A percentile compares a stretch with the other conserved stretches of the same genome.
These are phyloP conservation scores for Paratrypauchen microcephalus DNA, from an alignment of 2,797 vertebrate genomes.

Conservation along the genomic window DNA sequence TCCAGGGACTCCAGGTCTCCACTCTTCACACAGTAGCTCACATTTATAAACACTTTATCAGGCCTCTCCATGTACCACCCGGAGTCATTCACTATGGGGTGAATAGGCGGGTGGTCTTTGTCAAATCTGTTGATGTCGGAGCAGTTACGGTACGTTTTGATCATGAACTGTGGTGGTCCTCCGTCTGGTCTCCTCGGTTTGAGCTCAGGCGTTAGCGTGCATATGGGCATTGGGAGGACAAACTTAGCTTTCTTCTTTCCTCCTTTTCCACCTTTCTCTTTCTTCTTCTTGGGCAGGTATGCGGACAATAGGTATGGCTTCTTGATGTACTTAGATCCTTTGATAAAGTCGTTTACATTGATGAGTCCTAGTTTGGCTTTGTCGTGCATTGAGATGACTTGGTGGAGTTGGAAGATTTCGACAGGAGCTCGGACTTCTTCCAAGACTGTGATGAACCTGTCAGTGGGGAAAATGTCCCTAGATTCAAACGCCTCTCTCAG, in stretches of 20 bases:
- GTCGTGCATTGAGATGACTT: slow-evolving; percentile 75
- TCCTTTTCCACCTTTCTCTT: slow-evolving; percentile 74
- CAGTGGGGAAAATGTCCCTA: slow-evolving; percentile 58
- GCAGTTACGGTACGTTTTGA: slow-evolving; percentile 75
- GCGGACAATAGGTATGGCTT: slow-evolving; percentile 82
- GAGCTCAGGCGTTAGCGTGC: slow-evolving; percentile 66
- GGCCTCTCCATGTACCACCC: slow-evolving; percentile 86
- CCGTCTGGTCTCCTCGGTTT: slow-evolving; percentile 72
- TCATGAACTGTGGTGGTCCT: slow-evolving; percentile 82
- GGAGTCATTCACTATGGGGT: slow-evolving; percentile 88
- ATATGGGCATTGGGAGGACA: slow-evolving; percentile 82
- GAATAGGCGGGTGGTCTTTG: slow-evolving; percentile 74
- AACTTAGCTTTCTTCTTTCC: slow-evolving; percentile 69
- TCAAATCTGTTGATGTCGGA: slow-evolving; percentile 74
- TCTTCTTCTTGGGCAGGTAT: slow-evolving; percentile 81
- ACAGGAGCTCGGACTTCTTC: slow-evolving; percentile 70
- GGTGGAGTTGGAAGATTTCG: slow-evolving; percentile 54
- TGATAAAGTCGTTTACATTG: slow-evolving; percentile 83
- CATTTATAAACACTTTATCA: slow-evolving; percentile 72
- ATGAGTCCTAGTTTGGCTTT: slow-evolving; percentile 64
- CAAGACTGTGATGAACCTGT: slow-evolving; percentile 78
- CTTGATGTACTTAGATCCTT: slow-evolving; percentile 83
- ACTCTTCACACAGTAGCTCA: slow-evolving; percentile 82
- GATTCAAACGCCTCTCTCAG: slow-evolving; percentile 69
- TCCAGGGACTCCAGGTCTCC: slow-evolving; percentile 87